Percentiles rank a stretch among this genome's conserved stretches.
phyloP scores from a whole-genome alignment of 2,113 vertebrate genomes.

The Cromileptes altivelis region DNA sequence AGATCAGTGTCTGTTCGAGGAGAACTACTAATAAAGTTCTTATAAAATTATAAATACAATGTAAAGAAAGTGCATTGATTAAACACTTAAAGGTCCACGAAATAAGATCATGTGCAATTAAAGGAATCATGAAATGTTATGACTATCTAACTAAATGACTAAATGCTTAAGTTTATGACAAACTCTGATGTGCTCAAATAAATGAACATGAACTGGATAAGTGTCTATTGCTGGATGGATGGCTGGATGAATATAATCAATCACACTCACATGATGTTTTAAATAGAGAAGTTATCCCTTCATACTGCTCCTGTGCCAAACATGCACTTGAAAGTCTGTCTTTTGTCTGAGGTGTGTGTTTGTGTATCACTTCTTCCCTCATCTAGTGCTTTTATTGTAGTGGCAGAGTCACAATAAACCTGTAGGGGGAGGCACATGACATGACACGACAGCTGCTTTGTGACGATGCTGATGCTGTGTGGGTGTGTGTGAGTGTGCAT shows the following conservation, averaged over 20 bases:
- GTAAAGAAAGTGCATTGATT: background rate
- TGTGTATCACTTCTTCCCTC: constrained; percentile 12
- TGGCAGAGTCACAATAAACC: constrained; percentile 18
- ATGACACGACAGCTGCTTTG: constrained; percentile 24
- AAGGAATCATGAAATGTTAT: background rate
- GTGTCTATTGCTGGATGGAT: background rate
- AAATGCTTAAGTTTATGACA: background rate
- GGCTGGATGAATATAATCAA: constrained; percentile 9
- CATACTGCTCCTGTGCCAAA: background rate
- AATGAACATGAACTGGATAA: background rate
- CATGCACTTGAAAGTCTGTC: background rate
- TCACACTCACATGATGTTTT: background rate
- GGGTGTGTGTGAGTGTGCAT: constrained; percentile 4
- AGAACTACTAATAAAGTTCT: background rate
- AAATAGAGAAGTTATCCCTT: background rate
- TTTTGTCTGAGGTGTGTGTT: constrained; percentile 20
- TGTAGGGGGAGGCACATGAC: constrained; percentile 45
- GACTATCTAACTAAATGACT: background rate
- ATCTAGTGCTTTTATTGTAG: background rate
- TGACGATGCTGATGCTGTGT: background rate
- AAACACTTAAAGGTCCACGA: constrained; percentile 23
- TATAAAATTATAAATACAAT: background rate
- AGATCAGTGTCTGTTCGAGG: constrained; percentile 6
- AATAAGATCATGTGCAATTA: background rate
- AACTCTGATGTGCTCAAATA: background rate